Conservation (phyloP, 2,888 invertebrate genomes). For the Pycnomerus fuliginosus region DNA sequence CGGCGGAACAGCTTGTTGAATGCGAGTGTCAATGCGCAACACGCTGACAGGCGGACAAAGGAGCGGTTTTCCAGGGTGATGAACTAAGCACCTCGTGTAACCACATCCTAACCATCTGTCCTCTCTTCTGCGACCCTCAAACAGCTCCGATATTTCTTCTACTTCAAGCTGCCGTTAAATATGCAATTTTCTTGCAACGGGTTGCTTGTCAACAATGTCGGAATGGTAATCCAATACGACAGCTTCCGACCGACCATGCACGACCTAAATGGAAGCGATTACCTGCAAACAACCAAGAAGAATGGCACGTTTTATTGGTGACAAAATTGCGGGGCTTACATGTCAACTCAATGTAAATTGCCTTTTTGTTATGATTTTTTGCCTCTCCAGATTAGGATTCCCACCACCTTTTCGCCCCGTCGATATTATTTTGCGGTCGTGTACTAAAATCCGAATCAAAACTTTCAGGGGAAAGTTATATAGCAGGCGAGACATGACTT, state of each 20-base stretch:
- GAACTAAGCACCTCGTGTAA: slow-evolving; percentile 50
- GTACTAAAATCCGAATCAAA: too few species aligned
- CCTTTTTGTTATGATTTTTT: slow-evolving; percentile 6
- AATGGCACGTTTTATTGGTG: slow-evolving; percentile 10
- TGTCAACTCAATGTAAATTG: slow-evolving; percentile 6
- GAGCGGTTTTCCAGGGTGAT: slow-evolving; percentile 53
- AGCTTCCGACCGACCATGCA: slow-evolving; percentile 31
- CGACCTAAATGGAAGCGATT: slow-evolving; percentile 23
- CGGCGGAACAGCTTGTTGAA: slow-evolving; percentile 48
- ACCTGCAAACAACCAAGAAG: slow-evolving; percentile 21
- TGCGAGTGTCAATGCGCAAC: slow-evolving; percentile 48
- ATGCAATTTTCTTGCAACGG: slow-evolving; percentile 30
- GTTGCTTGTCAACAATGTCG: slow-evolving; percentile 18
- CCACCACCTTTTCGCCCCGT: too few species aligned
- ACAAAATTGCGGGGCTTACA: slow-evolving; percentile 5
- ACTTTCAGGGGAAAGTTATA: slow-evolving; percentile 40
- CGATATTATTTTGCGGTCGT: too few species aligned
- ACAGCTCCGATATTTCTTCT: slow-evolving; percentile 8
- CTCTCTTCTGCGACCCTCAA: slow-evolving; percentile 3
- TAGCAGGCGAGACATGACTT: slow-evolving; percentile 46
- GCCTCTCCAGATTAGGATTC: too few species aligned
- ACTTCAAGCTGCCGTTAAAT: slow-evolving; percentile 28
- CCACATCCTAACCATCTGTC: slow-evolving; percentile 39
- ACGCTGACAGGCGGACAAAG: slow-evolving; percentile 51
- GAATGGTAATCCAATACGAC: slow-evolving; percentile 35